These are phyloP conservation scores for Hylaeus volcanicus DNA, from an alignment of 1,140 invertebrate species.

Conservation along the genomic window DNA sequence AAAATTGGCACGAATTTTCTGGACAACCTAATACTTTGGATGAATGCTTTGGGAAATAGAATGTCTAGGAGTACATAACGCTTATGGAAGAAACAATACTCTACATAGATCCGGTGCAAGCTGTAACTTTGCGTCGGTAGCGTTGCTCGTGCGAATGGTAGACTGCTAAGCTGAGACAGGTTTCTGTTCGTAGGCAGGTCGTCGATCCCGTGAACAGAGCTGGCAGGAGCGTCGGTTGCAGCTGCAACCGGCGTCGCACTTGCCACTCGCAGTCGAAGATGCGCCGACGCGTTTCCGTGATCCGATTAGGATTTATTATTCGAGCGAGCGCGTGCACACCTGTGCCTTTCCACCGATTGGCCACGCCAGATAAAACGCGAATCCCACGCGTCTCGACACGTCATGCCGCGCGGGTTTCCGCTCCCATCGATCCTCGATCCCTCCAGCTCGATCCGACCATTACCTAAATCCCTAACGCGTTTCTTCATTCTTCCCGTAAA, in stretches of 20 bases:
- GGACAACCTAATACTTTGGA: no score
- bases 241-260: conserved; percentile 17
- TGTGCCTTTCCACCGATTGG: conserved; percentile 43
- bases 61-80: no score
- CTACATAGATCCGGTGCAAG: no score
- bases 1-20: no score
- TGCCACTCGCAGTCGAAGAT: conserved; percentile 32
- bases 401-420: not conserved
- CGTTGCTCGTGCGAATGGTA: not conserved
- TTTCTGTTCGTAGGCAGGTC: conserved; percentile 2
- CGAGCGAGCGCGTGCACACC: conserved; percentile 40
- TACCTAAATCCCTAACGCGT: no score
- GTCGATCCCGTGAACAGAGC: conserved; percentile 16
- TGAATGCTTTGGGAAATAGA: not conserved
- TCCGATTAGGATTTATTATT: conserved; percentile 54
- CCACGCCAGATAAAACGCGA: conserved; percentile 27
- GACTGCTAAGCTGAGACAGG: no score
- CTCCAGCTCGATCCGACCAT: no score
- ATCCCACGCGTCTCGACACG: conserved; percentile 12
- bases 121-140: not conserved
- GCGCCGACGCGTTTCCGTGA: conserved; percentile 36
- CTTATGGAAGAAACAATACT: no score
- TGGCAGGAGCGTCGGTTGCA: conserved; percentile 24
- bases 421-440: not conserved
- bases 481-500: no score